Percentiles rank a stretch among this genome's conserved stretches.
These are phyloP conservation scores for Acomys russatus DNA, from an alignment of 2,797 vertebrate genomes.

Conservation along the genomic window DNA sequence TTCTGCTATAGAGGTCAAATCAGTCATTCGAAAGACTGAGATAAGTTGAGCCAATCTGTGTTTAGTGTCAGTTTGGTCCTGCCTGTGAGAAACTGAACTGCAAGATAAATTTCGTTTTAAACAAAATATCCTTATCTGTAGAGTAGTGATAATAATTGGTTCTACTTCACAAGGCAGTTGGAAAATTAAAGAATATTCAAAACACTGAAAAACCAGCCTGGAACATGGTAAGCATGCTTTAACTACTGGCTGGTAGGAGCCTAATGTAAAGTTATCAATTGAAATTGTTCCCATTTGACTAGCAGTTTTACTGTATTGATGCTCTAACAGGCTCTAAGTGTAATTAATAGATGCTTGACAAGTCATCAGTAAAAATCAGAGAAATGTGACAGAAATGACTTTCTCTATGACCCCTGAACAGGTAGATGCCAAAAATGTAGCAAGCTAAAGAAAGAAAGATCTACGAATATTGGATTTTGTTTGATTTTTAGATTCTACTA, in stretches of 20 bases:
- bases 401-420: neutral
- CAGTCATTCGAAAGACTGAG: neutral
- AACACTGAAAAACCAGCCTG: neutral
- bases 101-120: neutral
- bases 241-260: neutral
- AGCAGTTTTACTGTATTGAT: neutral
- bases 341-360: neutral
- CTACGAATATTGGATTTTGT: neutral
- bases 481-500: slow-evolving; percentile 15
- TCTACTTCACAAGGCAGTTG: neutral
- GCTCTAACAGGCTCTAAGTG: neutral
- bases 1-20: neutral
- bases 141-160: neutral
- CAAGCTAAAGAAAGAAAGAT: neutral
- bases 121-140: neutral
- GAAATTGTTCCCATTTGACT: neutral
- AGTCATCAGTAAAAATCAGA: neutral
- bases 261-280: neutral
- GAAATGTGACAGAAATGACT: neutral
- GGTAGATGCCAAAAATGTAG: neutral
- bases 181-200: neutral
- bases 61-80: neutral
- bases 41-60: neutral
- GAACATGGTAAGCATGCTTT: accelerated
- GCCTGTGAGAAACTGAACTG: neutral